Conservation (phyloP, 2,797 vertebrate genomes). For the Tapera naevia region DNA sequence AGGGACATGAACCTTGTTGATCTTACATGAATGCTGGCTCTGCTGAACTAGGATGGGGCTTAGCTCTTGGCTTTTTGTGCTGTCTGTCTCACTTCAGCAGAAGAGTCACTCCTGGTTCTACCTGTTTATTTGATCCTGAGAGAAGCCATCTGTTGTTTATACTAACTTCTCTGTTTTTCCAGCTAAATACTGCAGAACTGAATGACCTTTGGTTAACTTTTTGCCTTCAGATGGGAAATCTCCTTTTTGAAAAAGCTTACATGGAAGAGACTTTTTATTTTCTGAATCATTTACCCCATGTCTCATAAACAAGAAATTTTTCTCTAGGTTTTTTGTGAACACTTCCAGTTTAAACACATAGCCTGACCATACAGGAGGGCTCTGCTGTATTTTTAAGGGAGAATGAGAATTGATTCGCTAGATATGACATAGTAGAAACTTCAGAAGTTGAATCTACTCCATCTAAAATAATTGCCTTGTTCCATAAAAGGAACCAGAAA, state of each 20-base stretch:
- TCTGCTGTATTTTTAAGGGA: not conserved
- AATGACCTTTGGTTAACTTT: not conserved
- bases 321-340: not conserved
- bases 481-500: slow-evolving; percentile 12
- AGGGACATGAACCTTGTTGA: not conserved
- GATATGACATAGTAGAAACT: not conserved
- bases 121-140: not conserved
- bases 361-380: not conserved
- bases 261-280: not conserved
- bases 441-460: slow-evolving; percentile 6
- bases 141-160: not conserved
- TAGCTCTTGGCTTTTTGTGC: not conserved
- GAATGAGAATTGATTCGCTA: not conserved
- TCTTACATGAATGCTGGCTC: fast-evolving
- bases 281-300: not conserved
- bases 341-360: not conserved
- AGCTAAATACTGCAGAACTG: not conserved
- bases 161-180: not conserved
- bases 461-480: not conserved
- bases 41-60: not conserved
- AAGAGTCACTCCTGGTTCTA: not conserved
- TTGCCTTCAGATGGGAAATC: not conserved
- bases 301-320: not conserved
- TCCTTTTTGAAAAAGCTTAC: not conserved
- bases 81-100: not conserved